Base-by-base conservation (phyloP, 1,140 invertebrate genomes). In the Hylaeus anthracinus region DNA sequence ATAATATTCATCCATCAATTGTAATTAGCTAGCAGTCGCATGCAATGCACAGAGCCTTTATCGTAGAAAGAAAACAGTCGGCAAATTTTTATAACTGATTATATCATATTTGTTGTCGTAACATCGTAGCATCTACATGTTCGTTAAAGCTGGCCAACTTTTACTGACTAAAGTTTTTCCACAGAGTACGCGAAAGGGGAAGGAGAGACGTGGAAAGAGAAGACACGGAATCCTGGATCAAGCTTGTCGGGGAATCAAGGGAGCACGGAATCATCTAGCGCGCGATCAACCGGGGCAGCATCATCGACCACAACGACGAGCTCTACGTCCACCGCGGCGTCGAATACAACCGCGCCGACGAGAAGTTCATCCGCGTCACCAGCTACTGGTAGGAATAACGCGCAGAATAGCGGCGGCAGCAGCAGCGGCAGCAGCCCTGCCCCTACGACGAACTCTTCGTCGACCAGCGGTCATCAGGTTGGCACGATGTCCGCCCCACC, bases 401-500 rank as follows among this genome's bases (percentile, higher is more conserved):
- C 82, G 14, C 76, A 80, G 48, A 81, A 78, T 65, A 73, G 41
- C 45, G 41, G 79, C 8, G 60, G 72, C 5, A 60, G 83, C 26
- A 73, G 58, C 58, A 75, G 60, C 26, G 58, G 83, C 43, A 58
- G 51, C 26, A 80, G 66, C 58, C 65, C 80, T 5, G 70, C 86
- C 0, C 72, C 79, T 8, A 66, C 76, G 61, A 78, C 64, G 37
- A 81, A 81, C 56, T 61, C 75, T 12, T 78, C 74, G 70, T 73
- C 80, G 48, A 74, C 82, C 26, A 72, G 72, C 61, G 84, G 84
- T 37, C 76, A 76, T 3, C 85, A 66, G 56, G 75, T 77, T 60
- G 88, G 91, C 9, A 78, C 91, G 43, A 93, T 94, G 94, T 93
- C 91, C 8, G 92, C 94, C 12, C 93, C 94, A 26, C 83, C 93